Evolutionary conservation across 2,888 invertebrate genomes (phyloP).

Genomic region (Miltochrista miniata): DNA sequence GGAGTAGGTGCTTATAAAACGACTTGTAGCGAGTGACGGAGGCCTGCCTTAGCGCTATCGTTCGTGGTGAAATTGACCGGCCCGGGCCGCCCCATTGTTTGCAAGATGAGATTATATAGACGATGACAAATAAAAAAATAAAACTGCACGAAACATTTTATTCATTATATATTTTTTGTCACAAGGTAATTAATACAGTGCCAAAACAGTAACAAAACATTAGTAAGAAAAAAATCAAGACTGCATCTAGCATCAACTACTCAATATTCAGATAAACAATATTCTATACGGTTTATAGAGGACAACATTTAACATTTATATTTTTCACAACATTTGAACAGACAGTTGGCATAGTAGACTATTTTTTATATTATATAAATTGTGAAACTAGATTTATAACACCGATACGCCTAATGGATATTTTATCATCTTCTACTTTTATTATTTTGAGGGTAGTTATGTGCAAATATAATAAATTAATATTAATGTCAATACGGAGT

Average conservation of each 20-base stretch:
- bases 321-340: constrained; percentile 77
- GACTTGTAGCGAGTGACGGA: no score
- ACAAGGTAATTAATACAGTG: constrained; percentile 84
- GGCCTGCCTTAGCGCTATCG: no score
- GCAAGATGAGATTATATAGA: no score
- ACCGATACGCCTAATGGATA: constrained; percentile 78
- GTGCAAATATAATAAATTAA: constrained; percentile 36
- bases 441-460: constrained; percentile 56
- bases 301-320: constrained; percentile 78
- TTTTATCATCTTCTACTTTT: constrained; percentile 59
- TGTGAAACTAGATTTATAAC: constrained; percentile 75
- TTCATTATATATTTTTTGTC: constrained; percentile 83
- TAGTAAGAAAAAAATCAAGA: constrained; percentile 81
- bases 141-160: constrained; percentile 67
- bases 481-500: constrained; percentile 5
- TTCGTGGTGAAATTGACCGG: no score
- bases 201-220: constrained; percentile 83
- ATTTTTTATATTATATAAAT: constrained; percentile 51
- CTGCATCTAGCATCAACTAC: constrained; percentile 82
- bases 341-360: constrained; percentile 65
- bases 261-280: constrained; percentile 70
- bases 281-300: constrained; percentile 55
- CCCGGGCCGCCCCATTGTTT: no score
- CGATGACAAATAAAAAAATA: constrained; percentile 39
- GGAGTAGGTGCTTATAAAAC: no score